Percentiles rank a stretch among this genome's conserved stretches.
Evolutionary conservation across 2,797 vertebrate species (phyloP).

Genomic region (Sebastes dallii): DNA sequence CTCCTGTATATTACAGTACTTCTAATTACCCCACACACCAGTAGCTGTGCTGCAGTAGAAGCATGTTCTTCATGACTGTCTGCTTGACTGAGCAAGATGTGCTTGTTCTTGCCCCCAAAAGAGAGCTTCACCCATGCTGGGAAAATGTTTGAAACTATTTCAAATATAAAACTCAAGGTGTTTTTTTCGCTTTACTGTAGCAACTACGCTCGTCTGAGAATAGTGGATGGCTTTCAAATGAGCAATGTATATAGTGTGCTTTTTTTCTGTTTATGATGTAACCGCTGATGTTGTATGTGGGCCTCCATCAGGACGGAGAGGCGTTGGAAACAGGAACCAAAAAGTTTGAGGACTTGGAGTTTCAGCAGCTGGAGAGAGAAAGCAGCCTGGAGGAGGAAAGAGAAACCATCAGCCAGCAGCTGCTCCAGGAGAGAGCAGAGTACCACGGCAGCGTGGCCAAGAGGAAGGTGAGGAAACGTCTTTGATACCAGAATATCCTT

Average conservation of each 20-base stretch:
- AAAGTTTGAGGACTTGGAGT: slow-evolving; percentile 97
- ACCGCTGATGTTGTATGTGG: background rate
- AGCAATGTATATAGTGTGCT: background rate
- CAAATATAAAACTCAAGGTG: background rate
- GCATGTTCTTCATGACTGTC: slow-evolving; percentile 33
- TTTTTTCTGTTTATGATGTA: background rate
- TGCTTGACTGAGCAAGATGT: slow-evolving; percentile 37
- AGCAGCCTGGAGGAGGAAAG: slow-evolving; percentile 94
- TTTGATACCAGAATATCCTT: background rate
- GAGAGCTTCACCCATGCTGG: background rate
- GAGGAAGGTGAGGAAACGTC: slow-evolving; percentile 85
- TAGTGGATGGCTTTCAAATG: slow-evolving; percentile 3
- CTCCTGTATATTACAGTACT: background rate
- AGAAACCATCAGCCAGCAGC: slow-evolving; percentile 89
- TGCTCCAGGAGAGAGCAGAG: slow-evolving; percentile 88
- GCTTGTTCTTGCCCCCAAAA: background rate
- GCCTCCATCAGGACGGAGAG: slow-evolving; percentile 87
- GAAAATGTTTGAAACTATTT: background rate
- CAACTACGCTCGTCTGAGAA: background rate
- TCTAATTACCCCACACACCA: background rate
- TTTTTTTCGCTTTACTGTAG: slow-evolving; percentile 4
- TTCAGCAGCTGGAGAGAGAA: slow-evolving; percentile 96
- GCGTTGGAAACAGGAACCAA: slow-evolving; percentile 89
- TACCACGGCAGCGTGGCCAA: slow-evolving; percentile 83
- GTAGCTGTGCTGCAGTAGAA: slow-evolving; percentile 29